Conservation (phyloP, 2,888 invertebrate species). For the Polylopha cassiicola region DNA sequence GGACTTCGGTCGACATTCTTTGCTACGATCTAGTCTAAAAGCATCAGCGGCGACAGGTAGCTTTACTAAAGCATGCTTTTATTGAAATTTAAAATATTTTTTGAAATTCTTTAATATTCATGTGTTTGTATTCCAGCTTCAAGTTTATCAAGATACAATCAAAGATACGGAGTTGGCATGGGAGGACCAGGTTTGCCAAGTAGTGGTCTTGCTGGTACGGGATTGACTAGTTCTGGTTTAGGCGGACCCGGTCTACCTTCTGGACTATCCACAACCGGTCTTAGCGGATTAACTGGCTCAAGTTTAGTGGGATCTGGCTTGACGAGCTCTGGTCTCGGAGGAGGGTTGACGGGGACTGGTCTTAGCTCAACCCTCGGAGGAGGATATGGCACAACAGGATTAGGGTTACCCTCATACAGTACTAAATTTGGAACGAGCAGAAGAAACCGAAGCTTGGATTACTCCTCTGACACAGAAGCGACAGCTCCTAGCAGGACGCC, state of each 20-base stretch:
- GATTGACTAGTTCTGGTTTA: constrained; percentile 46
- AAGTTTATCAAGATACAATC: constrained; percentile 79
- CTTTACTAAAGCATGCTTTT: neutral
- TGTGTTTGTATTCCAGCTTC: constrained; percentile 55
- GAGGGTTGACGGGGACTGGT: constrained; percentile 57
- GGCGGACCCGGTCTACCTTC: constrained; percentile 58
- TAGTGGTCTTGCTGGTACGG: constrained; percentile 48
- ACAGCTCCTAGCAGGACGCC: constrained; percentile 86
- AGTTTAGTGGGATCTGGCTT: constrained; percentile 61
- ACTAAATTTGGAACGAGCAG: constrained; percentile 80
- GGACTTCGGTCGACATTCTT: constrained; percentile 89
- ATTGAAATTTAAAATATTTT: constrained; percentile 11
- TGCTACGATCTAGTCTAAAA: constrained; percentile 88
- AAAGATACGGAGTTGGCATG: constrained; percentile 75
- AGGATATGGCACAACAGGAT: constrained; percentile 62
- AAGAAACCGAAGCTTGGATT: constrained; percentile 89
- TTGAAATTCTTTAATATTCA: no score
- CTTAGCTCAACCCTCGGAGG: constrained; percentile 57
- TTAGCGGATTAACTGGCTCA: constrained; percentile 68
- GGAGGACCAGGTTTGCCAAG: constrained; percentile 46
- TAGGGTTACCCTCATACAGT: constrained; percentile 65
- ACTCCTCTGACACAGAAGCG: constrained; percentile 97
- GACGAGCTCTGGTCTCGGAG: constrained; percentile 59
- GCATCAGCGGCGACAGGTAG: constrained; percentile 70
- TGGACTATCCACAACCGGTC: constrained; percentile 63